These are phyloP conservation scores for Bombycilla garrulus DNA, from an alignment of 2,113 vertebrate species.

Conservation along the genomic window DNA sequence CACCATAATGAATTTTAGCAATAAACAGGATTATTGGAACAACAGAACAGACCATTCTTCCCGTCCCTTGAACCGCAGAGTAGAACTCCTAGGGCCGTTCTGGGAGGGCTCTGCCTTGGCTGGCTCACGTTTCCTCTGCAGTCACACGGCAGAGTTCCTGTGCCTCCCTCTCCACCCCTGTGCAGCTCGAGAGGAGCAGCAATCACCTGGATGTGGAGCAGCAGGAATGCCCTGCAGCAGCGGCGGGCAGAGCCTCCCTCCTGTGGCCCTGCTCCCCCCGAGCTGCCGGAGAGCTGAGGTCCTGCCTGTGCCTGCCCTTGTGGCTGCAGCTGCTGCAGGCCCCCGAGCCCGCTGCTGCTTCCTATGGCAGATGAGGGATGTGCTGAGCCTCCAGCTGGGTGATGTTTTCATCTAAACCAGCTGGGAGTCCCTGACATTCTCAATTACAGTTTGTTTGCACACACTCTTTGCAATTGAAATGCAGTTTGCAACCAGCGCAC, in stretches of 20 bases:
- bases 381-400: neutral
- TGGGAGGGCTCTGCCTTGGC: neutral
- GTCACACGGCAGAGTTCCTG: neutral
- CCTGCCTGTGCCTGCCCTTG: neutral
- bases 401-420: neutral
- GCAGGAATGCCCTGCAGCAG: neutral
- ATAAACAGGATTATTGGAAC: neutral
- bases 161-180: neutral
- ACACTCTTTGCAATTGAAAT: neutral
- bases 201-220: neutral
- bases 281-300: accelerated
- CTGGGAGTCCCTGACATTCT: conserved; percentile 48
- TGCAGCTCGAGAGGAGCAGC: neutral
- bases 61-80: neutral
- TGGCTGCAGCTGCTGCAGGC: accelerated
- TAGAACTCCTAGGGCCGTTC: neutral
- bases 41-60: neutral
- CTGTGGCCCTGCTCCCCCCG: neutral
- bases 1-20: neutral
- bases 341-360: neutral
- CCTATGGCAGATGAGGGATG: neutral
- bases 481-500: neutral
- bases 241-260: neutral
- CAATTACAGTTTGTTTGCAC: conserved; percentile 19
- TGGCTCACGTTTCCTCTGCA: neutral